Conservation (phyloP, 2,888 invertebrate species). For the Phengaris arion region DNA sequence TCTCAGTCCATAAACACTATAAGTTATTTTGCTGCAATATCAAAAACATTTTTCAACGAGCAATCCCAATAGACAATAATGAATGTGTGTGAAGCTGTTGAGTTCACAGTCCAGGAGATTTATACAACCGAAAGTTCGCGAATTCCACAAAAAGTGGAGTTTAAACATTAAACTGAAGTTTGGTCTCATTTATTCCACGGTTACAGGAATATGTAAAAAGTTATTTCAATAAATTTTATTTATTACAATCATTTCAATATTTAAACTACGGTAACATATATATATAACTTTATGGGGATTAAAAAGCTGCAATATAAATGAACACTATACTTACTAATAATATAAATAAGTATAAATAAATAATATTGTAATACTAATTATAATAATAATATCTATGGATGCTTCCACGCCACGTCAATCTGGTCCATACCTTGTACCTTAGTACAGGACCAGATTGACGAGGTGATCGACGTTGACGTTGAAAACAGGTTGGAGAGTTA, state of each 20-base stretch:
- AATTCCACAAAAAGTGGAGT: background rate
- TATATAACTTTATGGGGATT: background rate
- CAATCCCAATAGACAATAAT: no score
- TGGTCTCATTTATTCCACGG: background rate
- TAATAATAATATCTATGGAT: no score
- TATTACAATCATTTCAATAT: background rate
- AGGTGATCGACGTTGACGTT: no score
- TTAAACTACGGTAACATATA: background rate
- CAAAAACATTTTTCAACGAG: no score
- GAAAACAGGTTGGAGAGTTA: background rate
- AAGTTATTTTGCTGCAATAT: no score
- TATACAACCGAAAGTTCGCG: conserved; percentile 12
- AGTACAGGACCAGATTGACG: no score
- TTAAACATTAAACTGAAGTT: conserved; percentile 12
- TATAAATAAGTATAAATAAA: background rate
- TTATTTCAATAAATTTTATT: background rate
- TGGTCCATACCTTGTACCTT: no score
- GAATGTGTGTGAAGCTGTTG: background rate
- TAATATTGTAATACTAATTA: background rate
- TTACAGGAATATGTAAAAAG: background rate
- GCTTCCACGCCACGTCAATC: no score
- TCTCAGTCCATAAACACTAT: no score
- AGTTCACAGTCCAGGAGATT: background rate
- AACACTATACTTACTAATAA: no score
- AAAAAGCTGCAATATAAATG: background rate